These are phyloP conservation scores for Nasua narica DNA, from an alignment of 2,797 vertebrate genomes.

Conservation along the genomic window DNA sequence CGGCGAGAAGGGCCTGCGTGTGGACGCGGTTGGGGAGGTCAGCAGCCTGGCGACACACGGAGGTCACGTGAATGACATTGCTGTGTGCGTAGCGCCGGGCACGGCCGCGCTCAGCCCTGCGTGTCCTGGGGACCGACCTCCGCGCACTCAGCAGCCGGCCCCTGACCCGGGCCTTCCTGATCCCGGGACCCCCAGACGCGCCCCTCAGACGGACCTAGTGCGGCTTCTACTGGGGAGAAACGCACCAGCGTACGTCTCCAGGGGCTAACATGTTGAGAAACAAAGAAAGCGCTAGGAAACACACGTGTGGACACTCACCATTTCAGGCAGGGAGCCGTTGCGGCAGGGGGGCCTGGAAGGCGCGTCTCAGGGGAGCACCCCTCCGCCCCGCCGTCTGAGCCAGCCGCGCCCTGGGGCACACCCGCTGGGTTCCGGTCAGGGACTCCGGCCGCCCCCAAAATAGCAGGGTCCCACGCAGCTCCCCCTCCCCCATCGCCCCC, in stretches of 20 bases:
- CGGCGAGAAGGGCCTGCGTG: fast-evolving
- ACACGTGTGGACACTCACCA: fast-evolving
- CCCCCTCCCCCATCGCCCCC: not conserved
- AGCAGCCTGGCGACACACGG: not conserved
- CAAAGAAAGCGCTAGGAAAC: not conserved
- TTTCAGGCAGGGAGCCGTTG: not conserved
- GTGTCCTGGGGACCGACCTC: fast-evolving
- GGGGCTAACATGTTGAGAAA: not conserved
- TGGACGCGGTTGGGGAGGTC: no score
- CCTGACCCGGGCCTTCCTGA: no score
- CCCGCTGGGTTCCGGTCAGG: not conserved
- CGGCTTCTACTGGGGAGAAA: not conserved
- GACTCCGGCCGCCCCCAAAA: not conserved
- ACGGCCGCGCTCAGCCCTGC: fast-evolving
- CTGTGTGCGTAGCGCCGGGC: fast-evolving
- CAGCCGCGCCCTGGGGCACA: fast-evolving
- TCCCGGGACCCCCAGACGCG: no score
- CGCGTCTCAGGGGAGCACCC: fast-evolving
- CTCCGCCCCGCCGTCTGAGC: no score
- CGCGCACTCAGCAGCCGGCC: fast-evolving
- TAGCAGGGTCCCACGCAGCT: not conserved
- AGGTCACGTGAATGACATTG: not conserved
- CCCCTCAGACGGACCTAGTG: no score
- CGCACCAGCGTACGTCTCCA: not conserved
- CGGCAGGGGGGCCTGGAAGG: no score